These are phyloP conservation scores for Calliopum simillimum DNA, from an alignment of 2,888 invertebrate genomes.

Conservation along the genomic window DNA sequence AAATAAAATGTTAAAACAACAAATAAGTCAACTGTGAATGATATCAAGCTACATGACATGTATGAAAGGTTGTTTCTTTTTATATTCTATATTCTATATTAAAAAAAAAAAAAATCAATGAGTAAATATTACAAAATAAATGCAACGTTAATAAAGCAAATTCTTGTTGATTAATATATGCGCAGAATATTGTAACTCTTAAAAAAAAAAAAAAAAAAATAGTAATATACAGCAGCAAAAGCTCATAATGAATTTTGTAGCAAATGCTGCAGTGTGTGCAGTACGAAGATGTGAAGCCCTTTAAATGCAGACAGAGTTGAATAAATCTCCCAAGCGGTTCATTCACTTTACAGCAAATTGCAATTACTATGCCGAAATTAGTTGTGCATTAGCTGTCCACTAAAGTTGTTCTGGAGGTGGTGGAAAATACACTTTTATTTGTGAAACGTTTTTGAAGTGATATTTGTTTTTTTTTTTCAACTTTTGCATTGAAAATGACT, in stretches of 20 bases:
- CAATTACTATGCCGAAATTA: constrained; percentile 5
- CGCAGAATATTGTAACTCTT: too few species aligned
- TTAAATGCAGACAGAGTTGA: constrained; percentile 30
- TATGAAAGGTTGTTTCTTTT: too few species aligned
- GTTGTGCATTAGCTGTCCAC: constrained; percentile 23
- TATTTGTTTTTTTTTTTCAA: too few species aligned
- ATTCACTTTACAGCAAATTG: background rate
- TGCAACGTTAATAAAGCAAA: too few species aligned
- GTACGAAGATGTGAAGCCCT: constrained; percentile 38
- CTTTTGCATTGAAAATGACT: constrained; percentile 51
- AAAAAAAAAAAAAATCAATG: too few species aligned
- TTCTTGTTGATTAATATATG: too few species aligned
- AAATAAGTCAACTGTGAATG: background rate
- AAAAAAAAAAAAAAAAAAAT: background rate
- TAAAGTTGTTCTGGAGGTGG: background rate
- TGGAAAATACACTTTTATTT: background rate
- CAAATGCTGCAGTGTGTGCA: too few species aligned
- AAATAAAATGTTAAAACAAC: background rate
- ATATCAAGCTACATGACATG: too few species aligned
- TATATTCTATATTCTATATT: too few species aligned
- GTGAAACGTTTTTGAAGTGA: too few species aligned
- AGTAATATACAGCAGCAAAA: background rate
- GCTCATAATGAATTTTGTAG: background rate
- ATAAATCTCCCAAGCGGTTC: constrained; percentile 4
- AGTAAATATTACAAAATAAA: too few species aligned